phyloP scores from a whole-genome alignment of 2,797 vertebrate genomes.

The Microctenopoma lineatum region DNA sequence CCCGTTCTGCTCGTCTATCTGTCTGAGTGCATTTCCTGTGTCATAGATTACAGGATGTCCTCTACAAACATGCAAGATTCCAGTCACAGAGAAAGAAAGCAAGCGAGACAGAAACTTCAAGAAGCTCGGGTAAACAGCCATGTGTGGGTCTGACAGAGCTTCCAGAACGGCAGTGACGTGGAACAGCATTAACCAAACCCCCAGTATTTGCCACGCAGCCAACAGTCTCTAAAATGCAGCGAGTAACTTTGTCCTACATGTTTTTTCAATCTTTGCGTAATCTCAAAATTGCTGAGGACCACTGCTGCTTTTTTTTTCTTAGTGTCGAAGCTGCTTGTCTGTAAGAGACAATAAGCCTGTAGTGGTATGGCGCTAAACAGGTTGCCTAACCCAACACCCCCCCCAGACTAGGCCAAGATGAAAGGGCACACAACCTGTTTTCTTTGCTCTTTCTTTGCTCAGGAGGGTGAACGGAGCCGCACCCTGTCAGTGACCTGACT shows the following conservation, averaged over 20 bases:
- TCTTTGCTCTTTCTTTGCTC: conserved; percentile 61
- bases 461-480: conserved; percentile 54
- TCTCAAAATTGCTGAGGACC: neutral
- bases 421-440: conserved; percentile 67
- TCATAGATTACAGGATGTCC: conserved; percentile 77
- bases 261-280: no score
- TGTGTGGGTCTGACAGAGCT: neutral
- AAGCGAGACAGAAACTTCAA: conserved; percentile 40
- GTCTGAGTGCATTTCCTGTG: conserved; percentile 75
- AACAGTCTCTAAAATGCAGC: neutral
- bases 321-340: neutral
- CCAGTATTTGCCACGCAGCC: neutral
- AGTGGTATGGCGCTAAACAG: conserved; percentile 38
- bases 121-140: conserved; percentile 5
- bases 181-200: neutral
- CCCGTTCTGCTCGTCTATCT: conserved; percentile 41
- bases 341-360: conserved; percentile 26
- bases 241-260: neutral
- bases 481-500: conserved; percentile 78
- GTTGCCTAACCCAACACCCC: conserved; percentile 41
- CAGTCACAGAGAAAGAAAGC: conserved; percentile 46
- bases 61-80: conserved; percentile 70
- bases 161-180: neutral
- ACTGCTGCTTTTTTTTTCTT: neutral
- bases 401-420: conserved; percentile 42